phyloP scores from a whole-genome alignment of 1,140 invertebrate genomes.

The Leucophenga varia region DNA sequence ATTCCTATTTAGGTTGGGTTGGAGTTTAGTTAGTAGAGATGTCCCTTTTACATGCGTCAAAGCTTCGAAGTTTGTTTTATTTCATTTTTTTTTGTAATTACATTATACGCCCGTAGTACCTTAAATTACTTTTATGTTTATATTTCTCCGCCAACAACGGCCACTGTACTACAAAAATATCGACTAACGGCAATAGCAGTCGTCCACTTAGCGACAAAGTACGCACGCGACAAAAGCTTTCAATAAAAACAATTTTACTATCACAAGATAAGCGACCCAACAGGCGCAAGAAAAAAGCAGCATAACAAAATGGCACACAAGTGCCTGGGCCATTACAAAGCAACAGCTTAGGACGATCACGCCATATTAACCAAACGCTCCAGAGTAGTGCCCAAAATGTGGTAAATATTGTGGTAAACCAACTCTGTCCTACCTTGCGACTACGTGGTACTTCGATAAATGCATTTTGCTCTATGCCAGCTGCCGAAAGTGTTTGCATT shows the following conservation, averaged over 20 bases:
- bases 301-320: slow-evolving; percentile 83
- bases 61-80: no score
- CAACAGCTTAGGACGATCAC: slow-evolving; percentile 73
- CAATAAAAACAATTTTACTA: slow-evolving; percentile 84
- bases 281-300: slow-evolving; percentile 68
- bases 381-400: slow-evolving; percentile 71
- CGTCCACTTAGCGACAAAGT: slow-evolving; percentile 85
- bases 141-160: slow-evolving; percentile 62
- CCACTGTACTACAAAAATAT: slow-evolving; percentile 93
- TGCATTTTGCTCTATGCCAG: slow-evolving; percentile 18
- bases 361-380: slow-evolving; percentile 71
- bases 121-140: slow-evolving; percentile 60
- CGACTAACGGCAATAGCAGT: slow-evolving; percentile 80
- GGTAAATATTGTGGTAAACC: slow-evolving; percentile 74
- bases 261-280: slow-evolving; percentile 63
- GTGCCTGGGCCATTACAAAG: slow-evolving; percentile 95
- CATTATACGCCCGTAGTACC: slow-evolving; percentile 65
- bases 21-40: no score
- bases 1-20: no score
- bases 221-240: slow-evolving; percentile 91
- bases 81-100: slow-evolving; percentile 18
- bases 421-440: slow-evolving; percentile 85
- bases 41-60: no score
- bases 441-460: slow-evolving; percentile 72
- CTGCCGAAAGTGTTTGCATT: slow-evolving; percentile 12